Evolutionary conservation across 2,113 vertebrate genomes (phyloP).

Genomic region (Ptyas mucosa): DNA sequence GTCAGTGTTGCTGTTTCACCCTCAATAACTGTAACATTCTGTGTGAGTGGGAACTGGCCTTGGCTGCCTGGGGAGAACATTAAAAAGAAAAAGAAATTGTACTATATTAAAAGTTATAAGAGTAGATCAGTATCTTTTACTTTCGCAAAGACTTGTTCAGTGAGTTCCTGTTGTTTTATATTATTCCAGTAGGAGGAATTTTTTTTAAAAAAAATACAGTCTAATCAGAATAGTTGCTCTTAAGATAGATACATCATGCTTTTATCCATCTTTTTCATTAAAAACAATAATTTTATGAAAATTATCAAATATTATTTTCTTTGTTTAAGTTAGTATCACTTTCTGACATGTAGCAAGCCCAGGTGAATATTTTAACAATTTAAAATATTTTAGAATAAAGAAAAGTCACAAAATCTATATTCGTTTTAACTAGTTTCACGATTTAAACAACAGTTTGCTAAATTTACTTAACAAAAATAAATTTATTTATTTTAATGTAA

Average conservation of each 20-base stretch:
- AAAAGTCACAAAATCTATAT: neutral
- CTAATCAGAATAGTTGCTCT: neutral
- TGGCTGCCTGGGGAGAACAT: constrained; percentile 78
- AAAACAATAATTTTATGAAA: neutral
- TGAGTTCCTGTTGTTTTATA: neutral
- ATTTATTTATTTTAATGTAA: neutral
- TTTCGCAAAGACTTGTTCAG: constrained; percentile 17
- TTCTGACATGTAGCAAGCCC: neutral
- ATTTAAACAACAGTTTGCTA: too few species aligned
- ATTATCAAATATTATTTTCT: neutral
- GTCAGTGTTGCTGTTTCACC: constrained; percentile 92
- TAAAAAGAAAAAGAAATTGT: constrained; percentile 16
- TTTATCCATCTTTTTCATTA: neutral
- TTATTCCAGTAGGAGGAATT: neutral
- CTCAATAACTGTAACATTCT: constrained; percentile 95
- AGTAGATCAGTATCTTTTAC: constrained; percentile 43
- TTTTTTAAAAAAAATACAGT: neutral
- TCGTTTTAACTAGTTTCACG: neutral
- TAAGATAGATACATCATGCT: neutral
- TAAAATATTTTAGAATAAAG: neutral
- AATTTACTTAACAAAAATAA: too few species aligned
- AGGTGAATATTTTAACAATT: neutral
- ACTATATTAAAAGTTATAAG: constrained; percentile 48
- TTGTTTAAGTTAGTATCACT: neutral
- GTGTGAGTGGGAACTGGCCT: constrained; percentile 92